Conservation (phyloP, 2,888 invertebrate genomes). For the Caenorhabditis sp. region DNA sequence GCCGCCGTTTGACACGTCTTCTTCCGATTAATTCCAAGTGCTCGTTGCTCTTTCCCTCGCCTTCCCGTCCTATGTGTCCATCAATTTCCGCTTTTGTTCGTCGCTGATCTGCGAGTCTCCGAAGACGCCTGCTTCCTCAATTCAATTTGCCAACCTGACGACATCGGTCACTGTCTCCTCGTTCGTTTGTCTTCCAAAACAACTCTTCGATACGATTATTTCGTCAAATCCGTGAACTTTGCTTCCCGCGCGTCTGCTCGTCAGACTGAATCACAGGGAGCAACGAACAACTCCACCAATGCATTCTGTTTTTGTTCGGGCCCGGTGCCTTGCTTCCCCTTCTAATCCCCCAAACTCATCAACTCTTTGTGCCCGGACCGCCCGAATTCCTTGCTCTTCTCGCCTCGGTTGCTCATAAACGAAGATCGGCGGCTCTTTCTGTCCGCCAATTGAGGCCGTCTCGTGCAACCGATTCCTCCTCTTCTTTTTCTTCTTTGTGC, state of each 20-base stretch:
- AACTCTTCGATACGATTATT: conserved; percentile 21
- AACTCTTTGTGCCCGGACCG: conserved; percentile 27
- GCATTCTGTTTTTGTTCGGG: neutral
- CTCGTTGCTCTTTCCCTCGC: conserved; percentile 28
- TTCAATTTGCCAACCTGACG: conserved; percentile 54
- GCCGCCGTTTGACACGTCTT: conserved; percentile 29
- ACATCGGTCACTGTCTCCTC: conserved; percentile 7
- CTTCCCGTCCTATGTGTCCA: conserved; percentile 32
- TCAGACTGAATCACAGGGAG: conserved; percentile 30
- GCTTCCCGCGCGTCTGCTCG: conserved; percentile 17
- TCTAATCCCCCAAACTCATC: conserved; percentile 47
- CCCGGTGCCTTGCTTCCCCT: neutral
- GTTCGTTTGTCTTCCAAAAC: conserved; percentile 30
- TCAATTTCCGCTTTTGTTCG: conserved; percentile 54
- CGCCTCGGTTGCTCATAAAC: conserved; percentile 43
- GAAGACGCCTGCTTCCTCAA: conserved; percentile 23
- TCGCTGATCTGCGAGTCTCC: conserved; percentile 7
- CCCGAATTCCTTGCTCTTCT: conserved; percentile 34
- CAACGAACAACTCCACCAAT: conserved; percentile 6
- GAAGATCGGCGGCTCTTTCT: conserved; percentile 8
- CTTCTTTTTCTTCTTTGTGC: conserved; percentile 7
- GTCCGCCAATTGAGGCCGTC: conserved; percentile 26
- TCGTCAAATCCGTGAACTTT: conserved; percentile 21
- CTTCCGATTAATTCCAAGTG: conserved; percentile 51
- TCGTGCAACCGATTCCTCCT: conserved; percentile 44